A percentile compares a stretch with the other conserved stretches of the same genome.
Conservation (phyloP, 92 coral and sea anemone genomes). For the Porites cylindrica region DNA sequence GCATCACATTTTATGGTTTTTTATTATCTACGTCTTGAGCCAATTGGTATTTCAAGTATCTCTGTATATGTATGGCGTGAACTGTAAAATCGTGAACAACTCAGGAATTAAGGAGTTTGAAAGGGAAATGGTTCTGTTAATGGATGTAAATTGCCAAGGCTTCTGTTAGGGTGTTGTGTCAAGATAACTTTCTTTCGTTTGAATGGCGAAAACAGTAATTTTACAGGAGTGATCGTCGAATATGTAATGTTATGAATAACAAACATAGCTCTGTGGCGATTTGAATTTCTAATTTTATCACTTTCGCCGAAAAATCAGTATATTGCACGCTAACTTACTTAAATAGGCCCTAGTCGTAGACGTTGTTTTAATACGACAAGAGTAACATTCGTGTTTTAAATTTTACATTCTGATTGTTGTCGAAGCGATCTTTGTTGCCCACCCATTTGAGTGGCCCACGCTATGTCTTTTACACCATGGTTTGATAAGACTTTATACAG, state of each 20-base stretch:
- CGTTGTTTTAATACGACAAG: slow-evolving; percentile 1
- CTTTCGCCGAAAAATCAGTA: slow-evolving; percentile 73
- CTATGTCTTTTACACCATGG: not conserved
- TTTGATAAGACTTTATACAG: not conserved
- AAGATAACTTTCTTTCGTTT: slow-evolving; percentile 12
- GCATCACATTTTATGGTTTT: slow-evolving; percentile 37
- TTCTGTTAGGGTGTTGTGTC: not conserved
- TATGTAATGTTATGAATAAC: slow-evolving; percentile 81
- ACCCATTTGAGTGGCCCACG: not conserved
- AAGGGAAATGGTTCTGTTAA: slow-evolving; percentile 7
- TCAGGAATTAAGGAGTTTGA: slow-evolving; percentile 22
- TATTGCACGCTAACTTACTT: slow-evolving; percentile 27
- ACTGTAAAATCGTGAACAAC: slow-evolving; percentile 42
- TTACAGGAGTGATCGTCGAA: slow-evolving; percentile 70
- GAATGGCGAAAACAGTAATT: slow-evolving; percentile 65
- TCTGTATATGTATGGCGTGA: slow-evolving; percentile 52
- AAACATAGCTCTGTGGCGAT: slow-evolving; percentile 70
- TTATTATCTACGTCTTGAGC: slow-evolving; percentile 50
- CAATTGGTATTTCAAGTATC: slow-evolving; percentile 61
- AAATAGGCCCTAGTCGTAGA: slow-evolving; percentile 7
- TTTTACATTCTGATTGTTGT: not conserved
- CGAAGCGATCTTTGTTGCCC: not conserved
- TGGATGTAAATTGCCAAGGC: not conserved
- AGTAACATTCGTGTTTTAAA: not conserved
- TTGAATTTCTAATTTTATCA: slow-evolving; percentile 90